Evolutionary conservation across 2,797 vertebrate genomes (phyloP), one percentile per base, ranked within the genome.

Genomic region (Enteromius anoplus): DNA sequence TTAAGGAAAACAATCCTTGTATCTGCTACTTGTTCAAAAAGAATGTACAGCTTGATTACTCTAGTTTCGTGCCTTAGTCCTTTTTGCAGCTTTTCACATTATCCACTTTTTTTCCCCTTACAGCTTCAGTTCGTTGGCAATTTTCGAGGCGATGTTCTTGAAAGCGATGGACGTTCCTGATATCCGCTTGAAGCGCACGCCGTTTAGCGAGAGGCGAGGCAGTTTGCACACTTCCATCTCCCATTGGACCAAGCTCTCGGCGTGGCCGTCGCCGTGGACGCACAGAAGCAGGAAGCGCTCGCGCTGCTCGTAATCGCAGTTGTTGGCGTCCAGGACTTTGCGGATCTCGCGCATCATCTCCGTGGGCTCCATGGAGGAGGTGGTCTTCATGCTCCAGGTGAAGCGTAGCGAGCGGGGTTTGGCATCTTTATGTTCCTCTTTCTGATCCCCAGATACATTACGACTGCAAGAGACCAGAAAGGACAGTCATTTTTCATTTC

Each of bases 331-430:
- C 92, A 97, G 91, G 88, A 97, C 96, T 86, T 97, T 96, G 83
- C 96, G 93, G 86, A 97, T 97, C 88, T 97, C 96, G 34, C 95
- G 94, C 96, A 97, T 97, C 96, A 97, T 97, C 87, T 97, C 96
- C 2, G 88, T 91, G 73, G 96, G 94, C 85, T 96, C 96, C 96
- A 97, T 96, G 90, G 96, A 95, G 53, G 96, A 97, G 60, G 96
- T 97, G 89, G 96, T 97, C 91, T 97, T 97, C 96, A 97, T 97
- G 92, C 96, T 97, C 96, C 96, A 97, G 84, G 96, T 97, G 85
- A 97, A 97, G 77, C 96, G 95, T 58, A 97, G 94, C 0, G 96
- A 96, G 26, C 96, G 95, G 12, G 96, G 96, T 82, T 96, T 97
- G 49, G 94, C 92, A 84, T 97, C 96, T 86, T 95, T 96, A 90